Evolutionary conservation across 2,797 vertebrate species (phyloP), one percentile per base, ranked within the genome.

Genomic region (Pipistrellus pipistrellus): DNA sequence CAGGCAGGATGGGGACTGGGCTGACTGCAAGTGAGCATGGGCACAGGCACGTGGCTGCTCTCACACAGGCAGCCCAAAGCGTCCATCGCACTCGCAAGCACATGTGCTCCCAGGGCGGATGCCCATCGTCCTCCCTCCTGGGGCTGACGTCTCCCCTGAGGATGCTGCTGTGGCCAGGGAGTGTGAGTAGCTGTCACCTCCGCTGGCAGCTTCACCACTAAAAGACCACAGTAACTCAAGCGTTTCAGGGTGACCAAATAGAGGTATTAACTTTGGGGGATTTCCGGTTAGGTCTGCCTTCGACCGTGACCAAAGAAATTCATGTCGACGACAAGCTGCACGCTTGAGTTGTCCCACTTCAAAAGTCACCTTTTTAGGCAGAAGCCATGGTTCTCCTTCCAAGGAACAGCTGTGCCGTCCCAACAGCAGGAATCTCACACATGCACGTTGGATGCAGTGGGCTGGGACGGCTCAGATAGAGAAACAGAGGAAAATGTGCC

Each of bases 1-100:
- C 14, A 32, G 62, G 64, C 27, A 51, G 59, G n/a, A 3, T 0
- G 4, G 38, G 38, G 5, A 3, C 1, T 0, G 41, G 41, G 14
- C 12, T 4, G 4, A 25, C 46, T 10, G n/a, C 53, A 17, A 20
- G 6, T 13, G 21, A 55, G 6, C 12, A 1, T 0, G 14, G 64
- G 25, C 17, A 32, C 17, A 2, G 30, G n/a, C 23, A 68, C 46
- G 15, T 6, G 15, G n/a, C 55, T 30, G 3, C 21, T 27, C 30
- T 8, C 32, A 3, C 8, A 1, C 2, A 4, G 62, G 14, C 6
- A 20, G 76, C 10, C 41, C 9, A 20, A 76, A 30, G 57, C 27
- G 30, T 53, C 23, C 51, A 10, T 3, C 64, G 25, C 23, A 0
- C 21, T 27, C 8, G 0, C 53, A 66, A n/a, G 8, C 51, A 20